Conservation (phyloP, 2,113 vertebrate species). For the Sitta europaea region DNA sequence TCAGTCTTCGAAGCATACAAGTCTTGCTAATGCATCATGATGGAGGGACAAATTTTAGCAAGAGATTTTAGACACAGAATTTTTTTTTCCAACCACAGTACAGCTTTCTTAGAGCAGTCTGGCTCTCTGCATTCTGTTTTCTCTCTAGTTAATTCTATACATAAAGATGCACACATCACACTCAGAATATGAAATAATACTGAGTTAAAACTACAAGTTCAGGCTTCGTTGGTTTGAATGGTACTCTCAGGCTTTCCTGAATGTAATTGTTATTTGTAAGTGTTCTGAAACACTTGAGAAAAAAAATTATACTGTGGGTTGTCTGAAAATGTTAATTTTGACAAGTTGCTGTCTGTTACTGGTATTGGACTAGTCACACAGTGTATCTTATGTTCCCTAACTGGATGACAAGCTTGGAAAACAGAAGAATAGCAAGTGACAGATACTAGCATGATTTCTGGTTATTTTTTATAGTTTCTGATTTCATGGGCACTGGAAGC, state of each 20-base stretch:
- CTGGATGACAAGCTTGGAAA: conserved; percentile 62
- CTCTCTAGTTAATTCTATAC: neutral
- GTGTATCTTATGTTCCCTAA: conserved; percentile 44
- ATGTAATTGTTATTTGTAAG: conserved; percentile 51
- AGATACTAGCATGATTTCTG: conserved; percentile 54
- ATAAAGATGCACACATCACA: neutral
- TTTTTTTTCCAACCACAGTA: neutral
- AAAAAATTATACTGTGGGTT: conserved; percentile 31
- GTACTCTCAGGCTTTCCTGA: conserved; percentile 1
- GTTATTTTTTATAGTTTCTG: conserved; percentile 39
- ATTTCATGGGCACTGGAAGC: conserved; percentile 30
- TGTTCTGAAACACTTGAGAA: conserved; percentile 32
- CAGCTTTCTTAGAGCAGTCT: neutral
- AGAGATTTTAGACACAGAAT: neutral
- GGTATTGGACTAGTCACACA: conserved; percentile 61
- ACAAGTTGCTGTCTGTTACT: conserved; percentile 64
- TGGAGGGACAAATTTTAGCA: neutral
- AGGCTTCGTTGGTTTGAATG: neutral
- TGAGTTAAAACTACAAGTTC: neutral
- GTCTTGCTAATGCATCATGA: neutral
- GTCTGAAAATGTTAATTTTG: conserved; percentile 67
- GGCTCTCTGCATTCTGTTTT: neutral
- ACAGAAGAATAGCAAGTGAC: conserved; percentile 60
- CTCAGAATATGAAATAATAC: neutral
- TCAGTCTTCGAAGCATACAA: neutral